A percentile compares a stretch with the other conserved stretches of the same genome.
These are phyloP conservation scores for Leptoclinus maculatus DNA, from an alignment of 2,797 vertebrate species.

Conservation along the genomic window DNA sequence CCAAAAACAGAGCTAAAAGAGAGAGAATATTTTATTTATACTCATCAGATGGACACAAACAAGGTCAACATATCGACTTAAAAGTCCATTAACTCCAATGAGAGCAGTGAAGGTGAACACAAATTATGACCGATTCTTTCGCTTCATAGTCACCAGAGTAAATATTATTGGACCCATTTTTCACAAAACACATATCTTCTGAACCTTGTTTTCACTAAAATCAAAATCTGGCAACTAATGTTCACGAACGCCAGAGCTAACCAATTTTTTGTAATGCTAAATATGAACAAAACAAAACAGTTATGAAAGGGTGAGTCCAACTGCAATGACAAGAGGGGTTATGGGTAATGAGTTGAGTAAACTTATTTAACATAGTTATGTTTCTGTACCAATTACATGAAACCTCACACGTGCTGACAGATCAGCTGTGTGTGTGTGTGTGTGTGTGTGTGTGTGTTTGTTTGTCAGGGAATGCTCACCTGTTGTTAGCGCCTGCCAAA, in stretches of 20 bases:
- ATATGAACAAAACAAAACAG: background rate
- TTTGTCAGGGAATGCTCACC: slow-evolving; percentile 17
- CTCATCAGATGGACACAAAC: background rate
- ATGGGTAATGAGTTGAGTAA: background rate
- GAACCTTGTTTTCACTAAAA: too few relatives aligned
- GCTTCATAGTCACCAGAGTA: too few relatives aligned
- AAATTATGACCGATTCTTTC: too few relatives aligned
- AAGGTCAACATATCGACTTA: background rate
- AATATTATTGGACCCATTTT: too few relatives aligned
- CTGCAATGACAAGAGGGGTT: background rate
- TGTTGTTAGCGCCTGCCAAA: slow-evolving; percentile 40
- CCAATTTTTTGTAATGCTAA: background rate
- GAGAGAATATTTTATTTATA: background rate
- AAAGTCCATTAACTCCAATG: background rate
- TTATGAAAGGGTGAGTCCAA: background rate
- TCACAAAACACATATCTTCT: too few relatives aligned
- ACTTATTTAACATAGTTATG: background rate
- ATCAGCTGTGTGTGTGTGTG: slow-evolving; percentile 4
- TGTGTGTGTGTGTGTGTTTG: slow-evolving; percentile 23
- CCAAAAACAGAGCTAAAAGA: background rate
- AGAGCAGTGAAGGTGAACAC: too few relatives aligned
- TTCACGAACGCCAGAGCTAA: too few relatives aligned
- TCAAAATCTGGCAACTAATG: too few relatives aligned
- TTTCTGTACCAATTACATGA: background rate
- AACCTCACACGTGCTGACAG: slow-evolving; percentile 12